Percentiles rank a stretch among this genome's conserved stretches.
Evolutionary conservation across 2,888 invertebrate species (phyloP).

Genomic region (Rhopalosiphum nymphaeae): DNA sequence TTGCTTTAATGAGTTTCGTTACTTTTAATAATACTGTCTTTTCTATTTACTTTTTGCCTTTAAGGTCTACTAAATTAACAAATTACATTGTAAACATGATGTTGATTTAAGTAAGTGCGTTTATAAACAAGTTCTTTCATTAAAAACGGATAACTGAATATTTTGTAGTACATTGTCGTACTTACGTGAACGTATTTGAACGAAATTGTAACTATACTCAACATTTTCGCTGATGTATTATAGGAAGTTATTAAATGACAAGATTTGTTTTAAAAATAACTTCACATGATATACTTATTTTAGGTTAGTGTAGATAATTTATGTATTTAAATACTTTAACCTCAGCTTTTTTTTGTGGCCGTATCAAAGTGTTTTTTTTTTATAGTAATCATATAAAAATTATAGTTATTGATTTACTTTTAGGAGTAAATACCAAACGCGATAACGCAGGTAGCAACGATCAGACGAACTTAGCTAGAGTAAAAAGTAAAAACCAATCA

Average conservation of each 20-base stretch:
- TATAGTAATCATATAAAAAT: background rate
- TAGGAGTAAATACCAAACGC: background rate
- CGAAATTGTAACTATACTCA: background rate
- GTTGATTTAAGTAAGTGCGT: conserved; percentile 22
- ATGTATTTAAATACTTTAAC: background rate
- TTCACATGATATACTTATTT: background rate
- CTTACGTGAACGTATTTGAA: background rate
- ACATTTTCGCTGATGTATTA: background rate
- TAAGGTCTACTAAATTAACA: conserved; percentile 25
- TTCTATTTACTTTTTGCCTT: conserved; percentile 17
- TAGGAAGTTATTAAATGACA: background rate
- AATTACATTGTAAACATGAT: conserved; percentile 19
- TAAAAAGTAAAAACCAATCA: background rate
- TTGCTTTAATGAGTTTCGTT: conserved; percentile 25
- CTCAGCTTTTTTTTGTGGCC: background rate
- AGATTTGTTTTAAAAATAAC: background rate
- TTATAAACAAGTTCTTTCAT: background rate
- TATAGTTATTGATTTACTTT: background rate
- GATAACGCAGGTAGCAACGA: background rate
- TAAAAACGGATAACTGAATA: conserved; percentile 1
- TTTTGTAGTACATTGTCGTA: background rate
- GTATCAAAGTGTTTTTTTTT: background rate
- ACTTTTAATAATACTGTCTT: background rate
- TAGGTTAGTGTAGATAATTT: background rate
- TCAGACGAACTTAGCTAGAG: background rate